Evolutionary conservation across 2,797 vertebrate species (phyloP).

Genomic region (Eulemur mongoz): DNA sequence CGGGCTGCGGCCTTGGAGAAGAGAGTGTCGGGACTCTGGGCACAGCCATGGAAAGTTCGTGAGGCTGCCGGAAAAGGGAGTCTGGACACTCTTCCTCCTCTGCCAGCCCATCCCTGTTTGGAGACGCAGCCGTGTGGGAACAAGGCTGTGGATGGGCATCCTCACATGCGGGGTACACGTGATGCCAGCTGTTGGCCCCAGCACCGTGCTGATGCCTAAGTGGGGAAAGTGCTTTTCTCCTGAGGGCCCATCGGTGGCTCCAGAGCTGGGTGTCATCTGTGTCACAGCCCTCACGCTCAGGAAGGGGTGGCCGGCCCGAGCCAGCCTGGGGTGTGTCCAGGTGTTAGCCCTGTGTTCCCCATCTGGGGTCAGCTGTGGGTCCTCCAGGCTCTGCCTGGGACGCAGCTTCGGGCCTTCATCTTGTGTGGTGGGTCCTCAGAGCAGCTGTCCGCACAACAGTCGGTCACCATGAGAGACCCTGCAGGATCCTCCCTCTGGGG

Average conservation of each 20-base stretch:
- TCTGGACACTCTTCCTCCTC: neutral
- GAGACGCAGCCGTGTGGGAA: accelerated
- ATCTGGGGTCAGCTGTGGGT: neutral
- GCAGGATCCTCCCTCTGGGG: neutral
- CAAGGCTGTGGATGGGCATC: neutral
- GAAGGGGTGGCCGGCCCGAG: neutral
- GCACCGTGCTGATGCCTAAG: neutral
- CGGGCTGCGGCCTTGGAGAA: neutral
- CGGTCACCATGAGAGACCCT: too few species aligned
- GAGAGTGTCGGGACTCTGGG: neutral
- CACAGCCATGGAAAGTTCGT: neutral
- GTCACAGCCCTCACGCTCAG: neutral
- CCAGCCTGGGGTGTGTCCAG: neutral
- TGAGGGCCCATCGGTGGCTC: accelerated
- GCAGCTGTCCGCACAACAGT: too few species aligned
- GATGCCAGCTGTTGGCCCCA: neutral
- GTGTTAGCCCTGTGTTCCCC: neutral
- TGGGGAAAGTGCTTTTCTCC: neutral
- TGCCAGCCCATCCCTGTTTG: accelerated
- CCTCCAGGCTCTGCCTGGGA: neutral
- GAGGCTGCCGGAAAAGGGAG: neutral
- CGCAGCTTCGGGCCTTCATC: too few species aligned
- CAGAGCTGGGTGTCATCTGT: neutral
- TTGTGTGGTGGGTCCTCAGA: too few species aligned
- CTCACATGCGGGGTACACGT: accelerated